Conservation (phyloP, 2,113 vertebrate genomes). For the Plecotus auritus region DNA sequence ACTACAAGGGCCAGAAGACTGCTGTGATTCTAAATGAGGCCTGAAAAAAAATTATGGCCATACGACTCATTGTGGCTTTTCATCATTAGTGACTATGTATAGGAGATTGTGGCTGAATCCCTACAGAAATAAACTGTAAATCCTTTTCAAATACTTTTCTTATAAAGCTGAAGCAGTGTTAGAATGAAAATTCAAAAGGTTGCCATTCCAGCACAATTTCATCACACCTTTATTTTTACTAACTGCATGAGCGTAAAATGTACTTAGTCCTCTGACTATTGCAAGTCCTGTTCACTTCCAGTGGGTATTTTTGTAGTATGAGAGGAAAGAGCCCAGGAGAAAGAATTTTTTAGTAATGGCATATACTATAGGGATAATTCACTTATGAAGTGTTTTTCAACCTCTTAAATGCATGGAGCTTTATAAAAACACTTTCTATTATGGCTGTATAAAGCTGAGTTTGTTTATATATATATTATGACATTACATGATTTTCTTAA, state of each 20-base stretch:
- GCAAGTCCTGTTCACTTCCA: slow-evolving; percentile 32
- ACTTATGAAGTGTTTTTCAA: background rate
- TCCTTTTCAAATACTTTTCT: background rate
- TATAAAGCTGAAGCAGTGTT: background rate
- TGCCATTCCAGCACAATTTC: background rate
- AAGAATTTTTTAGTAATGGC: background rate
- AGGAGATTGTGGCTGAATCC: background rate
- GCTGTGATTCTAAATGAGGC: background rate
- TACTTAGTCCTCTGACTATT: background rate
- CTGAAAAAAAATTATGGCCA: background rate
- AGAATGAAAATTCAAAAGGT: background rate
- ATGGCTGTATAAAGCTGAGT: background rate
- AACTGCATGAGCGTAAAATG: background rate
- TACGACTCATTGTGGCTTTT: background rate
- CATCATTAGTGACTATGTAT: background rate
- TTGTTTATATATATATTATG: background rate
- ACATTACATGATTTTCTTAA: background rate
- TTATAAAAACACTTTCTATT: background rate
- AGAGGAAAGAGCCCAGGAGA: background rate
- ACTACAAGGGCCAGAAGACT: background rate
- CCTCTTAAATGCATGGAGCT: background rate
- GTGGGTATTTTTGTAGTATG: background rate
- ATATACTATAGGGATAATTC: background rate
- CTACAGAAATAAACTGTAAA: background rate
- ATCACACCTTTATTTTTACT: slow-evolving; percentile 29